These are phyloP conservation scores for Mythimna pallens DNA, from an alignment of 2,888 invertebrate genomes.

Conservation along the genomic window DNA sequence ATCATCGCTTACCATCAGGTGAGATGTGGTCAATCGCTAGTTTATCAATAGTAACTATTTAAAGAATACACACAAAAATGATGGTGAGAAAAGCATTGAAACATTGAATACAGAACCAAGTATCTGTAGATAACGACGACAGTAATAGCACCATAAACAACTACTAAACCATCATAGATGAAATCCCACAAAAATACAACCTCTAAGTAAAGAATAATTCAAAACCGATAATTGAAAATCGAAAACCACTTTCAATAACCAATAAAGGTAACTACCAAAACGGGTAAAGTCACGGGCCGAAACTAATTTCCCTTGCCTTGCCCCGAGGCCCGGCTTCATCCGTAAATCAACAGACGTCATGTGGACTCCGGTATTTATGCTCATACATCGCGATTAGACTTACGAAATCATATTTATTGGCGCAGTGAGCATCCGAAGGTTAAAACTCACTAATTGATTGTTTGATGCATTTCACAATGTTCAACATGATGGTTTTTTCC, in stretches of 20 bases:
- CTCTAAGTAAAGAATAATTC: constrained; percentile 40
- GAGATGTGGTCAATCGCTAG: not conserved
- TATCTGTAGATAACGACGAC: constrained; percentile 25
- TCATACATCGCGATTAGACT: constrained; percentile 78
- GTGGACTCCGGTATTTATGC: constrained; percentile 78
- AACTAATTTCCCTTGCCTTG: constrained; percentile 45
- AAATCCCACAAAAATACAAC: constrained; percentile 20
- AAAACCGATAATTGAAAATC: constrained; percentile 54
- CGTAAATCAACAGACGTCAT: constrained; percentile 82
- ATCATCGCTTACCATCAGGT: not conserved
- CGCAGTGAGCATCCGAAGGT: constrained; percentile 64
- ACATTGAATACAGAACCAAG: not conserved
- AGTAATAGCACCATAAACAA: constrained; percentile 22
- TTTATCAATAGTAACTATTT: not conserved
- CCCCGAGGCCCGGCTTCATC: constrained; percentile 57
- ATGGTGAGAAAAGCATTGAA: not conserved
- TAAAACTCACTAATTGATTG: constrained; percentile 73
- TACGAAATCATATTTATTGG: constrained; percentile 82
- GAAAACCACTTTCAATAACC: constrained; percentile 45
- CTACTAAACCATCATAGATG: constrained; percentile 1
- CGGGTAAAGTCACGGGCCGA: constrained; percentile 44
- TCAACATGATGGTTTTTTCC: constrained; percentile 31
- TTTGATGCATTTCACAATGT: constrained; percentile 60
- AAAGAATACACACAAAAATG: not conserved
- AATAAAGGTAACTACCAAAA: constrained; percentile 47